These are phyloP conservation scores for Drepanosiphum platanoidis DNA, from an alignment of 2,888 invertebrate species.

Conservation along the genomic window DNA sequence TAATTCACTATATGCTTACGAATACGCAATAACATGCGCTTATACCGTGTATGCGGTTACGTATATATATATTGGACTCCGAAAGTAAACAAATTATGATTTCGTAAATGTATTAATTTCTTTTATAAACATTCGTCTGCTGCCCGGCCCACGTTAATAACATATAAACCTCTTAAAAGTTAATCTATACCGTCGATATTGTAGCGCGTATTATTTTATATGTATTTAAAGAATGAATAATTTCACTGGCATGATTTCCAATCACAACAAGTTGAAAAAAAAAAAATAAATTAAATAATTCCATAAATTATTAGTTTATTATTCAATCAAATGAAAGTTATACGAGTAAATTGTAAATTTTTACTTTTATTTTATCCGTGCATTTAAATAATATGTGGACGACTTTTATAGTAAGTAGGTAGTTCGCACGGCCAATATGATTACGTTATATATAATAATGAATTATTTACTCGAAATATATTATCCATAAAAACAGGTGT, in stretches of 20 bases:
- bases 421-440: too few relatives aligned
- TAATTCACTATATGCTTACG: neutral
- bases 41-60: neutral
- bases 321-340: conserved; percentile 14
- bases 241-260: neutral
- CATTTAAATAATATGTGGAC: neutral
- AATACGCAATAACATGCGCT: neutral
- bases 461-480: too few relatives aligned
- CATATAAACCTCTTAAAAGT: neutral
- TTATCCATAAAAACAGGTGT: too few relatives aligned
- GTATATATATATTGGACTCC: neutral
- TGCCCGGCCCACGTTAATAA: neutral
- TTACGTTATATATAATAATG: too few relatives aligned
- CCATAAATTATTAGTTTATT: conserved; percentile 18
- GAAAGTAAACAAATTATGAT: neutral
- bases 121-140: neutral
- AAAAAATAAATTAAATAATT: too few relatives aligned
- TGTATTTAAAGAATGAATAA: neutral
- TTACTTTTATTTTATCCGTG: neutral
- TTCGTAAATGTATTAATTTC: neutral
- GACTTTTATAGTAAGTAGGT: neutral
- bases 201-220: neutral
- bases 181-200: neutral
- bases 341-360: neutral
- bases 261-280: neutral